A percentile compares a stretch with the other conserved stretches of the same genome.
These are phyloP conservation scores for Poecile atricapillus DNA, from an alignment of 2,113 vertebrate species.

Conservation along the genomic window DNA sequence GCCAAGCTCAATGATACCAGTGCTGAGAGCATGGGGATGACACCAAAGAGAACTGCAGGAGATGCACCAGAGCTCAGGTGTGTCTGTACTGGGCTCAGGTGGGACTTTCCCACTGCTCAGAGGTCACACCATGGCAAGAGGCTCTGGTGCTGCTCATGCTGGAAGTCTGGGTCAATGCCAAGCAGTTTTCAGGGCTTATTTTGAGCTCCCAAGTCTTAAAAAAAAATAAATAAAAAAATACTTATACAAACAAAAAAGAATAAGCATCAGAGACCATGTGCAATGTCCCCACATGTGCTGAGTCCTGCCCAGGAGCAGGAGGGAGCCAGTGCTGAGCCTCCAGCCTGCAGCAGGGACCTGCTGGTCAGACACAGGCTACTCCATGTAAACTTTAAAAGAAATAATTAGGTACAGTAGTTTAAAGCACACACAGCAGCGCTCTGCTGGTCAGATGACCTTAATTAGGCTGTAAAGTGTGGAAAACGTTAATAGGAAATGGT, in stretches of 20 bases:
- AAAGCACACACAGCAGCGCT: neutral
- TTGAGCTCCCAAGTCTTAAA: neutral
- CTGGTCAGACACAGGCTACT: neutral
- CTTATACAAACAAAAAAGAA: neutral
- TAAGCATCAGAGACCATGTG: accelerated
- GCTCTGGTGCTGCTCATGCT: neutral
- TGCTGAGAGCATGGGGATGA: accelerated
- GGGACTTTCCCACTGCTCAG: neutral
- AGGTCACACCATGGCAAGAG: neutral
- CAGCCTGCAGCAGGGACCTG: neutral
- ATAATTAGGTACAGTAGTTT: neutral
- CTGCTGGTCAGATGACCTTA: slow-evolving; percentile 27
- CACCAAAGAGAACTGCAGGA: neutral
- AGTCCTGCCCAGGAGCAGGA: neutral
- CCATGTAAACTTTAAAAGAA: neutral
- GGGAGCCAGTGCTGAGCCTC: neutral
- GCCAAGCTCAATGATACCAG: neutral
- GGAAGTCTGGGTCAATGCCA: accelerated
- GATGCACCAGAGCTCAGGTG: neutral
- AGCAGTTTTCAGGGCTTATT: neutral
- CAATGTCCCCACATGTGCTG: neutral
- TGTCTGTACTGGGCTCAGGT: neutral
- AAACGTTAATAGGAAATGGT: slow-evolving; percentile 16
- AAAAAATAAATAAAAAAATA: neutral
- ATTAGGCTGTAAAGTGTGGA: slow-evolving; percentile 48